Evolutionary conservation across 2,113 vertebrate genomes (phyloP), one percentile per base, ranked within the genome.

Genomic region (Eudorcas thomsonii): DNA sequence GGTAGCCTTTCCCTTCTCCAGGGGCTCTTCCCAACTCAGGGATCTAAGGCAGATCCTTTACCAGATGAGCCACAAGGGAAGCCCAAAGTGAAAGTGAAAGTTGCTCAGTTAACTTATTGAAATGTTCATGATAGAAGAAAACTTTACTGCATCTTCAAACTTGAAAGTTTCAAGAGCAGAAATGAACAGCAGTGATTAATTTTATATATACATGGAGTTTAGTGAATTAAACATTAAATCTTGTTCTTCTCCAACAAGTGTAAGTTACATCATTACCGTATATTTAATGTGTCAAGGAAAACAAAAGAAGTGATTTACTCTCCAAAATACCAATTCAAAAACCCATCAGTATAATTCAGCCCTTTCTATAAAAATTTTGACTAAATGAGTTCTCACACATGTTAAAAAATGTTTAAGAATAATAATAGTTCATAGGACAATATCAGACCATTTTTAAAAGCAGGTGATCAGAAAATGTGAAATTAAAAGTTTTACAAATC

Each of bases 291-390:
- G 7, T 57, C 21, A 55, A 95, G 59, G 60, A 67, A 88, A 96
- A 97, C 33, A 85, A 83, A 96, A 82, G 54, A 91, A 16, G 2
- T 36, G 74, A 95, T 83, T 95, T 52, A 88, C 39, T 90, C 28
- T 91, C 62, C 6, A 82, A 93, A 95, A 77, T 30, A 90, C 67
- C 55, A 77, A 59, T 48, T 95, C n/a, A 92, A 39, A 91, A 83
- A 96, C 48, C 7, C 21, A 33, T 33, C 88, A 64, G 7, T 60
- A 54, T 14, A 67, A n/a, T 92, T 94, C 19, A 88, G 11, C 25
- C 78, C 96, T 95, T 95, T 89, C n/a, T 91, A 57, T 16, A 77
- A 89, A 67, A 93, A 95, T 59, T 39, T 21, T 55, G 43, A 97
- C 16, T 39, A 33, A 95, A 59, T 71, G 39, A 88, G 7, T 85